Evolutionary conservation across 2,797 vertebrate genomes (phyloP).

Genomic region (Fundulus diaphanus): DNA sequence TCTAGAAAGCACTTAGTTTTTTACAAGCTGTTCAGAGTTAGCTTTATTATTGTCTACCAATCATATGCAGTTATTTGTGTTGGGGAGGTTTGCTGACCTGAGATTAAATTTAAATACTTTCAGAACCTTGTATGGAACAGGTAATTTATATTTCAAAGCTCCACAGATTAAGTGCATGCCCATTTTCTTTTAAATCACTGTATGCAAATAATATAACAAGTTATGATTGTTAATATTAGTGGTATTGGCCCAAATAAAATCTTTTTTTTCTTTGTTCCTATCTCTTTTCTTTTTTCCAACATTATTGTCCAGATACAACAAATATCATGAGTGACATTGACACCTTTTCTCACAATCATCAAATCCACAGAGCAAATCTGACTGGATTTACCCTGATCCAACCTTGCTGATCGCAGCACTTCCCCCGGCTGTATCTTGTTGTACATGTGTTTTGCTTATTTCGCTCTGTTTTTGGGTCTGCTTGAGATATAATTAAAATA

Average conservation of each 20-base stretch:
- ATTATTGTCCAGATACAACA: conserved; percentile 57
- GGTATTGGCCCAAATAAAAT: not conserved
- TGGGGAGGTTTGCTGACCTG: no score
- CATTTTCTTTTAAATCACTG: not conserved
- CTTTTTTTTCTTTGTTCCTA: not conserved
- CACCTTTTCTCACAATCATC: conserved; percentile 38
- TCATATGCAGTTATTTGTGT: no score
- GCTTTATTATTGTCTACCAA: no score
- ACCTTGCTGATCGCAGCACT: conserved; percentile 35
- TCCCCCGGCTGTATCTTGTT: conserved; percentile 27
- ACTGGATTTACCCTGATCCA: conserved; percentile 59
- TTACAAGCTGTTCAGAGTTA: no score
- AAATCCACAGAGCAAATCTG: conserved; percentile 55
- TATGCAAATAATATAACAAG: not conserved
- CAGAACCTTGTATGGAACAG: no score
- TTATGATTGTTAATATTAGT: not conserved
- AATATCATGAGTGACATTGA: conserved; percentile 51
- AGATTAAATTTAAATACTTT: no score
- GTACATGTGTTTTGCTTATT: conserved; percentile 51
- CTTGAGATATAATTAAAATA: conserved; percentile 43
- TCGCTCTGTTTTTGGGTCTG: conserved; percentile 48
- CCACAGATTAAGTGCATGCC: not conserved
- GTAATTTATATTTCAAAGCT: no score
- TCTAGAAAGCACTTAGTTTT: no score
- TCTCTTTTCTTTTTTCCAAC: not conserved